Evolutionary conservation across 2,888 invertebrate genomes (phyloP), one percentile per base, ranked within the genome.

Genomic region (Yponomeuta sedellus): DNA sequence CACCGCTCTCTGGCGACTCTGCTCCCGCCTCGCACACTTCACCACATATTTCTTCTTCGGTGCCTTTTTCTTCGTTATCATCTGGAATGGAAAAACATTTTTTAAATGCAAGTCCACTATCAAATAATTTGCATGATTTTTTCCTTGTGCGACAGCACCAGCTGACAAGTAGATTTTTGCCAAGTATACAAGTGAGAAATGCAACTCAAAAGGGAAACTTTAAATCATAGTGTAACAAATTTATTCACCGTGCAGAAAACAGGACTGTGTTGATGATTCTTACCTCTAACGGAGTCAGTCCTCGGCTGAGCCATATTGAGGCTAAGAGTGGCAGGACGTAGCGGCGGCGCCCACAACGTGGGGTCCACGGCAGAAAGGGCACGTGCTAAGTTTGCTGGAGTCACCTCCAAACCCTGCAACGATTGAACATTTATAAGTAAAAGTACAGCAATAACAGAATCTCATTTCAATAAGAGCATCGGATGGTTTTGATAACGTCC

Each of bases 1-100:
- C 95, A 59, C 95, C 95, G 74, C 95, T 95, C 75, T 95, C 95
- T 0, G 95, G 95, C 69, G 95, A 95, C 79, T 95, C 95, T 71
- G 94, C 94, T 16, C 94, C 95, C 39, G 93, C 94, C 74, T 94
- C 94, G 69, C 94, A 94, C 67, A 92, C 93, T 67, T 93, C 93
- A 1, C 86, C 83, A 64, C 75, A 85, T 71, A 88, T 91, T 73
- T 90, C 91, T 72, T 90, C 91, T 72, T 88, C 89, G 59, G 79
- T 80, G 19, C 75, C 86, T 74, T 88, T 89, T 57, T 84, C 87
- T 67, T 75, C 82, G 58, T 77, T 79, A 34, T 74, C 75, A 70
- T 80, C 90, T 90, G 76, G 22, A 84, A 82, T 64, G 58, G n/a
- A 6, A 28, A n/a, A 61, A 61, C 11, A 11, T 3, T 34, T 34